phyloP scores from a whole-genome alignment of 2,888 invertebrate species.

The Dicycla oo region DNA sequence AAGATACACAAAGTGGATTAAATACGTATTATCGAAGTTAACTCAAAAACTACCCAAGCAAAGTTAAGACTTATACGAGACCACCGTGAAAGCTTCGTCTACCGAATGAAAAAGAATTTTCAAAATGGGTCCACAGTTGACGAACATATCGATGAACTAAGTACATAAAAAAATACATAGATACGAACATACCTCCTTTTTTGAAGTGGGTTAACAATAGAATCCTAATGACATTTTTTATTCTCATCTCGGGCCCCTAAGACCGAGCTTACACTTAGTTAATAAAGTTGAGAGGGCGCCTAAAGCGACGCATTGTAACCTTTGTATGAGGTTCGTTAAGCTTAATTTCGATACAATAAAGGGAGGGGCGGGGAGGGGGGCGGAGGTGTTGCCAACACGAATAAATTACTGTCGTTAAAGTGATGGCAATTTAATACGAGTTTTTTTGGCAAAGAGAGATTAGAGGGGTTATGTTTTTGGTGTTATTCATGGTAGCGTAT shows the following conservation, averaged over 20 bases:
- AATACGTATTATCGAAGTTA: too few species aligned
- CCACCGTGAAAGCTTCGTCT: too few species aligned
- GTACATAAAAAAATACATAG: too few species aligned
- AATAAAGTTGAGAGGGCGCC: slow-evolving; percentile 28
- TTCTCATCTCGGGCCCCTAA: background rate
- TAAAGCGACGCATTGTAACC: slow-evolving; percentile 27
- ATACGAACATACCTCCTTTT: too few species aligned
- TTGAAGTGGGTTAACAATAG: too few species aligned
- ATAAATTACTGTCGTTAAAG: slow-evolving; percentile 34
- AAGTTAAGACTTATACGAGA: too few species aligned
- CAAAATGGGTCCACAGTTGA: too few species aligned
- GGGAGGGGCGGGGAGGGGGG: background rate
- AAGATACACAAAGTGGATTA: too few species aligned
- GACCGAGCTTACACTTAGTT: slow-evolving; percentile 42
- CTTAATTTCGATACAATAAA: slow-evolving; percentile 43
- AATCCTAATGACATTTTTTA: slow-evolving; percentile 9
- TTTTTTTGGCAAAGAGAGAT: slow-evolving; percentile 21
- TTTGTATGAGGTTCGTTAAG: slow-evolving; percentile 45
- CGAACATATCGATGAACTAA: too few species aligned
- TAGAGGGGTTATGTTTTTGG: slow-evolving; percentile 13
- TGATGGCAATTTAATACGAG: slow-evolving; percentile 34
- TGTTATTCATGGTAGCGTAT: slow-evolving; percentile 6
- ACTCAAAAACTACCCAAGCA: too few species aligned
- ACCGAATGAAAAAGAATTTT: too few species aligned
- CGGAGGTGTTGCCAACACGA: slow-evolving; percentile 29